Evolutionary conservation across 2,113 vertebrate species (phyloP).

Genomic region (Pao palembangensis): DNA sequence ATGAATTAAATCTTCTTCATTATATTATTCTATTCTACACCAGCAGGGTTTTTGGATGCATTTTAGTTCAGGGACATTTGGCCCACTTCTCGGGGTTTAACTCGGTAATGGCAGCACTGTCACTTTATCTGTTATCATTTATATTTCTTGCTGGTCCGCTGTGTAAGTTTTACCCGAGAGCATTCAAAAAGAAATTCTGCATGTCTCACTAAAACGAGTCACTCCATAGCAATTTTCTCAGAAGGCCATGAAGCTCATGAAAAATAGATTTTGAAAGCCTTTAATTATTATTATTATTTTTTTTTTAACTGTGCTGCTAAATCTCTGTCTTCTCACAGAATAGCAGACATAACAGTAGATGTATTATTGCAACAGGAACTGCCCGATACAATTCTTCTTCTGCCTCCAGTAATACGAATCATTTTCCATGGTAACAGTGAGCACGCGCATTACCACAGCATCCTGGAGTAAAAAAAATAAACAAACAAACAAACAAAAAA

Average conservation of each 20-base stretch:
- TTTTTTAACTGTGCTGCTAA: slow-evolving; percentile 37
- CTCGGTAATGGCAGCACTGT: slow-evolving; percentile 1
- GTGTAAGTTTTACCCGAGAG: slow-evolving; percentile 22
- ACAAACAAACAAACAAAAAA: neutral
- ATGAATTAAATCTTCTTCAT: too few species aligned
- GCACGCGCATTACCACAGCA: slow-evolving; percentile 20
- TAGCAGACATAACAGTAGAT: slow-evolving; percentile 53
- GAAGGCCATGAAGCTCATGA: slow-evolving; percentile 46
- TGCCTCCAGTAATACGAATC: slow-evolving; percentile 50
- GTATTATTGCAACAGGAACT: slow-evolving; percentile 57
- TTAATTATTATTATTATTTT: slow-evolving; percentile 29
- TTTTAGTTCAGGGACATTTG: neutral
- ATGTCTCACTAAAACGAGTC: slow-evolving; percentile 47
- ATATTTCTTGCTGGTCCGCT: neutral
- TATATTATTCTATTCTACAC: too few species aligned
- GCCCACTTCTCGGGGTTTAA: neutral
- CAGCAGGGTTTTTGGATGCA: neutral
- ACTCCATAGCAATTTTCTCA: slow-evolving; percentile 44
- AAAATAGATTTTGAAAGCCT: slow-evolving; percentile 63
- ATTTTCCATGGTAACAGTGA: slow-evolving; percentile 54
- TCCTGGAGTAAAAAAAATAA: slow-evolving; percentile 5
- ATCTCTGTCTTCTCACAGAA: slow-evolving; percentile 28
- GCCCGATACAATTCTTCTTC: slow-evolving; percentile 57
- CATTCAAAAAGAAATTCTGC: slow-evolving; percentile 43
- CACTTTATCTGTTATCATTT: slow-evolving; percentile 21